These are phyloP conservation scores for Acestrorhynchus altus DNA, from an alignment of 2,797 vertebrate species.

Conservation along the genomic window DNA sequence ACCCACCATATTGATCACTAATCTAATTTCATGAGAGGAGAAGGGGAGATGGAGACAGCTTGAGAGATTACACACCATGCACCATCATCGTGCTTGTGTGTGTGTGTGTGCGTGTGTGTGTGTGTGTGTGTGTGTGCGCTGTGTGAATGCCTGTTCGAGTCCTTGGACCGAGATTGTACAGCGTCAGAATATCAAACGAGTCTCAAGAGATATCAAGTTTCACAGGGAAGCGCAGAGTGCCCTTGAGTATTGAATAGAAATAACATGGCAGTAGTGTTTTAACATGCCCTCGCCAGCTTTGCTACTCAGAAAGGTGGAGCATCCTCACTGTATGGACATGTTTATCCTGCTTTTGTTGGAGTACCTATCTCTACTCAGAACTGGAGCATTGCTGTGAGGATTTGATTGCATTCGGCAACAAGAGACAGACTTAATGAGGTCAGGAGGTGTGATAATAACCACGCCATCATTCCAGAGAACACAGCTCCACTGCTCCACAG, in stretches of 20 bases:
- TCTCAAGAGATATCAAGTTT: slow-evolving; percentile 38
- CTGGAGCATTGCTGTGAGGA: too few species aligned
- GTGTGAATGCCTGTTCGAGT: not conserved
- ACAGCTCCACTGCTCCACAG: too few species aligned
- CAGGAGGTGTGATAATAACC: too few species aligned
- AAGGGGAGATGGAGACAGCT: slow-evolving; percentile 22
- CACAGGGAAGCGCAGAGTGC: slow-evolving; percentile 13
- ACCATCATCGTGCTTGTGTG: not conserved
- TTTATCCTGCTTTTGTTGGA: too few species aligned
- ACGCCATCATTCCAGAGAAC: too few species aligned
- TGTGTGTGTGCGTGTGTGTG: not conserved
- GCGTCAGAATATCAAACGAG: slow-evolving; percentile 42
- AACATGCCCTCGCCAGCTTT: not conserved
- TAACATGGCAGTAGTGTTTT: slow-evolving; percentile 12
- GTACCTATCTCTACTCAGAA: too few species aligned
- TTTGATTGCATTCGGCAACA: too few species aligned
- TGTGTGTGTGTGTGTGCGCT: not conserved
- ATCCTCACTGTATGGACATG: not conserved
- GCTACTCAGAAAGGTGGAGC: not conserved
- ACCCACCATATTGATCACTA: slow-evolving; percentile 37
- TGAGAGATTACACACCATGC: not conserved
- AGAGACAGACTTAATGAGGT: too few species aligned
- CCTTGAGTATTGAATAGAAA: slow-evolving; percentile 37
- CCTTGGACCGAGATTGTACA: slow-evolving; percentile 30
- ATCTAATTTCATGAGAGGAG: slow-evolving; percentile 29